phyloP scores from a whole-genome alignment of 2,797 vertebrate genomes.

The Tarsius wallacei region DNA sequence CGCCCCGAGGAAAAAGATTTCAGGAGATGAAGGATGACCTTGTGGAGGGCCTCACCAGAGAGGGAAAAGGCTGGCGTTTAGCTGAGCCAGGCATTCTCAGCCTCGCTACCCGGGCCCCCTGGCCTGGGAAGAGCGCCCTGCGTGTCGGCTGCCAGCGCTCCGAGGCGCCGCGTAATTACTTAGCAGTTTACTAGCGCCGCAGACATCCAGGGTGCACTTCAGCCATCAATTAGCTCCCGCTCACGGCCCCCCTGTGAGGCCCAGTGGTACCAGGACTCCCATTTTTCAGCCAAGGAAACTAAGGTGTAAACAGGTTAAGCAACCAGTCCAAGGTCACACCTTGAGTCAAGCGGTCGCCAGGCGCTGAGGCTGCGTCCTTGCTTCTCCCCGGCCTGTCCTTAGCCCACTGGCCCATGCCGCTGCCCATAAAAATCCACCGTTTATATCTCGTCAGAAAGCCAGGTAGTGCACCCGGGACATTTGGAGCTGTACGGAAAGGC shows the following conservation, averaged over 20 bases:
- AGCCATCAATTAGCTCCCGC: slow-evolving; percentile 85
- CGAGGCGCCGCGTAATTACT: slow-evolving; percentile 83
- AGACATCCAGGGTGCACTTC: slow-evolving; percentile 85
- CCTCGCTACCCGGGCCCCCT: slow-evolving; percentile 57
- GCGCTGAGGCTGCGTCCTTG: slow-evolving; percentile 68
- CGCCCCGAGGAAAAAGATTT: slow-evolving; percentile 12
- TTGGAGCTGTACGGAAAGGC: slow-evolving; percentile 76
- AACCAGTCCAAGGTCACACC: slow-evolving; percentile 79
- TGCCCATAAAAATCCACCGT: slow-evolving; percentile 84
- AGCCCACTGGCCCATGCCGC: slow-evolving; percentile 88
- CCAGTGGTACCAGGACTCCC: slow-evolving; percentile 74
- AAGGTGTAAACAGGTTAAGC: slow-evolving; percentile 80
- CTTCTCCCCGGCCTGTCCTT: slow-evolving; percentile 88
- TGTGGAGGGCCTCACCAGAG: slow-evolving; percentile 15
- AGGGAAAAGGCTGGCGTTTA: slow-evolving; percentile 75
- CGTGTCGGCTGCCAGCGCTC: slow-evolving; percentile 67
- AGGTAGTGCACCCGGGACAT: slow-evolving; percentile 77
- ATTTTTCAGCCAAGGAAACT: slow-evolving; percentile 86
- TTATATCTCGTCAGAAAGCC: slow-evolving; percentile 84
- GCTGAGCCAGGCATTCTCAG: slow-evolving; percentile 86
- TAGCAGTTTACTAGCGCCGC: slow-evolving; percentile 81
- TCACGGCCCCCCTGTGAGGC: slow-evolving; percentile 76
- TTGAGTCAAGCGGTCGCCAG: slow-evolving; percentile 83
- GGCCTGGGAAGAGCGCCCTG: slow-evolving; percentile 79
- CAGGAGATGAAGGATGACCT: slow-evolving; percentile 80